Evolutionary conservation across 2,113 vertebrate species (phyloP).

Genomic region (Thomomys bottae): DNA sequence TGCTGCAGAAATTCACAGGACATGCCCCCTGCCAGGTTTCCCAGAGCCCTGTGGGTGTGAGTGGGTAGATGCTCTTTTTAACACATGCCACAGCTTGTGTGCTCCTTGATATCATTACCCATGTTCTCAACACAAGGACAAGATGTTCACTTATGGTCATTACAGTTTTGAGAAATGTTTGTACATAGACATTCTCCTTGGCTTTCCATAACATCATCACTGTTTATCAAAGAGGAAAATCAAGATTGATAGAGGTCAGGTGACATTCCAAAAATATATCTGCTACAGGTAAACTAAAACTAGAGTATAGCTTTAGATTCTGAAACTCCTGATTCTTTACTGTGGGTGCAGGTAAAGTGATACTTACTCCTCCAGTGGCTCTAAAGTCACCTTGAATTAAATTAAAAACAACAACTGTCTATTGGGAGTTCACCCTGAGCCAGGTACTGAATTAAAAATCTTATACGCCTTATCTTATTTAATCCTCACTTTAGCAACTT

Average conservation of each 20-base stretch:
- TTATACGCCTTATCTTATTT: conserved; percentile 12
- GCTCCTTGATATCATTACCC: background rate
- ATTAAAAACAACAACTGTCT: conserved; percentile 48
- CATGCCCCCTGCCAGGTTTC: conserved; percentile 88
- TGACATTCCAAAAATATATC: background rate
- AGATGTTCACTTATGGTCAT: background rate
- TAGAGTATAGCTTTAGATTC: background rate
- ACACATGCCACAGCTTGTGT: conserved; percentile 13
- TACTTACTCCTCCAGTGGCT: conserved; percentile 17
- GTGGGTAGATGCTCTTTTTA: conserved; percentile 1
- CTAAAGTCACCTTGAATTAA: conserved; percentile 50
- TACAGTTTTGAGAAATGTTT: conserved; percentile 44
- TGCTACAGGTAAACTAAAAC: conserved; percentile 18
- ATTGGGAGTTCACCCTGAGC: background rate
- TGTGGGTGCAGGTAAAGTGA: conserved; percentile 12
- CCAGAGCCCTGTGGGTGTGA: conserved; percentile 84
- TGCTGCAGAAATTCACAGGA: conserved; percentile 88
- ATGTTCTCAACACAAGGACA: conserved; percentile 32
- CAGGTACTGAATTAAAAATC: conserved; percentile 1
- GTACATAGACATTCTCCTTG: conserved; percentile 24
- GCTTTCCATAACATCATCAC: background rate
- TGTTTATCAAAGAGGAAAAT: conserved; percentile 53
- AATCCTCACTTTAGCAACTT: too few relatives aligned
- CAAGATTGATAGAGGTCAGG: conserved; percentile 3
- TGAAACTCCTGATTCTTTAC: conserved; percentile 1